Base-by-base conservation (phyloP, 2,888 invertebrate genomes). In the Nephrocerus scutellatus region DNA sequence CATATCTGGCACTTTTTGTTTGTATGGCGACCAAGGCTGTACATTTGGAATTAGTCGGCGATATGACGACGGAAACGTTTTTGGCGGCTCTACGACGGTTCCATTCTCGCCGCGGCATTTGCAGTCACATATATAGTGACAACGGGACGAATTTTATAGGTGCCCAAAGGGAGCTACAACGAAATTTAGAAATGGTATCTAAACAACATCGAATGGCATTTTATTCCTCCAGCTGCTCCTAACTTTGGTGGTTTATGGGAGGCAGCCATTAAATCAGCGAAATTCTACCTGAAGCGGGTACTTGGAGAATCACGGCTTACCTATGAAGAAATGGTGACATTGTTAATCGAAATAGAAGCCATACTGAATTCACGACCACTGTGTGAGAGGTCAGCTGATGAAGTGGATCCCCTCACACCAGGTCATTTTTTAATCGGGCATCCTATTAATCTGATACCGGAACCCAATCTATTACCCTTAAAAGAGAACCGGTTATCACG, bases 371-470 rank as follows among this genome's bases (percentile, higher is more conserved):
- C 38, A 9, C 30, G 42, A 8, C 38, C 42, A 15, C 9, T 32
- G 30, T 30, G 24, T 30, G 21, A 16, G 5, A 18, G 4, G 18
- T 19, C 18, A 13, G 34, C 28, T 21, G 15, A 28, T 16, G 15
- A 30, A 6, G 18, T 35, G 4, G 31, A 30, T 18, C 24, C 31
- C 4, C 30, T 38, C 13, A 38, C 38, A 8, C 38, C 31, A 2
- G 29, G 37, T n/a, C 39, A 39, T 18, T 40, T 43, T 30, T 42
- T 46, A 7, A 38, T 46, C 30, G 49, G 43, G 12, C 32, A 46
- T n/a, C 23, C 36, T 1, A 21, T 39, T 4, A 40, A 35, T 13
- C 29, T 39, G 15, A 14, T 46, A 12, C 36, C 46, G 1, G 37
- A 46, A 14, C 43, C 46, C 4, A 31, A 25, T 4, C 24, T 28